Evolutionary conservation across 2,888 invertebrate species (phyloP), one percentile per base, ranked within the genome.

Genomic region (Microplitis manilae): DNA sequence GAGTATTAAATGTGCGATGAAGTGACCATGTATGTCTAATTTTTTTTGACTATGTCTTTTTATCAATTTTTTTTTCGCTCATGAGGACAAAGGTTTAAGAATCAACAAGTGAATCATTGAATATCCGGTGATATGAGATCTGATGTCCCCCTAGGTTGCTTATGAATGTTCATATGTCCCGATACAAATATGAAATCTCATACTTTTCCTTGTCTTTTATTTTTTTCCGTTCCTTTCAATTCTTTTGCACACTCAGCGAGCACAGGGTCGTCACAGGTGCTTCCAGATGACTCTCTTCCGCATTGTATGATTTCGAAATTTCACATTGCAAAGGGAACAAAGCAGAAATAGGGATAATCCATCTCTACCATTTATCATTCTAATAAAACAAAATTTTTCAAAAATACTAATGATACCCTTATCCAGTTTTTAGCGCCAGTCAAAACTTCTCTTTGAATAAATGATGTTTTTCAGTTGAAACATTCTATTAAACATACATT

Each of bases 91-190:
- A 73, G 64, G 71, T 67, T 68, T 69, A 39, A 68, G 75, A 76
- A 81, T 82, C 82, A 82, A 82, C 82, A 82, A 82, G 81, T 81
- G 80, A 82, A 79, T 79, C 41, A n/a, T 65, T 13, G 65, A 73
- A 67, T 68, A 60, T 67, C 38, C 59, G 38, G 15, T 60, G 17
- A 65, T 67, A 73, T 8, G 60, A 60, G n/a, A 64, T 73, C 50
- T 13, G 2, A 30, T 73, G 41, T 13, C 15, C 60, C 15, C 39
- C 20, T 70, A 30, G 20, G 15, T n/a, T 60, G 59, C 60, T 60
- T 38, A 60, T 70, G 30, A 60, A 13, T 65, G 65, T 65, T 65
- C 65, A 65, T 9, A 30, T 65, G 4, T 2, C 65, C 65, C 50
- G 9, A 50, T 13, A 13, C 13, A 65, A 65, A 7, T 65, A 38